A percentile compares a stretch with the other conserved stretches of the same genome.
Conservation (phyloP, 2,797 vertebrate species). For the Pangasius mekongensis region DNA sequence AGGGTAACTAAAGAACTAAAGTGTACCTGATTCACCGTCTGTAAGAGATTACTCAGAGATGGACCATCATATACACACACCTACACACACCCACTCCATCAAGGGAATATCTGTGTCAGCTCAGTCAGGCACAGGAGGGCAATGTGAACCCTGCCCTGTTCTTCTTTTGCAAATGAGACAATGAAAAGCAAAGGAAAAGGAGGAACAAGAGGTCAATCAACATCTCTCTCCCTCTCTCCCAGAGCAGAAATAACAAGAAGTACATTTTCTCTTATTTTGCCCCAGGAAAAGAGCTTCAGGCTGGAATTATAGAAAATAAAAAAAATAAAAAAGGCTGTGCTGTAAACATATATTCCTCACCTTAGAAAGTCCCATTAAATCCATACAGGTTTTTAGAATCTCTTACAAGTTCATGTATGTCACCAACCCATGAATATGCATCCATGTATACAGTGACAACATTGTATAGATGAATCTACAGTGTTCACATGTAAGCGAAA, state of each 20-base stretch:
- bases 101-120: slow-evolving; percentile 36
- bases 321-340: not conserved
- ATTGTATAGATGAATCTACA: not conserved
- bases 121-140: slow-evolving; percentile 26
- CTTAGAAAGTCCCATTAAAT: not conserved
- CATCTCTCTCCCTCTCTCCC: slow-evolving; percentile 11
- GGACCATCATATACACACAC: not conserved
- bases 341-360: not conserved
- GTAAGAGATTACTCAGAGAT: slow-evolving; percentile 23
- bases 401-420: not conserved
- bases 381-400: not conserved
- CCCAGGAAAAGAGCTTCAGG: not conserved
- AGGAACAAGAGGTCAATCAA: slow-evolving; percentile 19
- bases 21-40: slow-evolving; percentile 38
- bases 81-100: slow-evolving; percentile 8
- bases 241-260: slow-evolving; percentile 30
- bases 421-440: not conserved
- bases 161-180: slow-evolving; percentile 16
- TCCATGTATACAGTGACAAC: not conserved
- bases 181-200: slow-evolving; percentile 36
- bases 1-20: slow-evolving; percentile 35
- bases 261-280: slow-evolving; percentile 21
- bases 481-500: too few species aligned
- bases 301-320: not conserved
- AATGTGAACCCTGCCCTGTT: slow-evolving; percentile 35